phyloP scores from a whole-genome alignment of 2,113 vertebrate genomes.

The Ariopsis seemanni region DNA sequence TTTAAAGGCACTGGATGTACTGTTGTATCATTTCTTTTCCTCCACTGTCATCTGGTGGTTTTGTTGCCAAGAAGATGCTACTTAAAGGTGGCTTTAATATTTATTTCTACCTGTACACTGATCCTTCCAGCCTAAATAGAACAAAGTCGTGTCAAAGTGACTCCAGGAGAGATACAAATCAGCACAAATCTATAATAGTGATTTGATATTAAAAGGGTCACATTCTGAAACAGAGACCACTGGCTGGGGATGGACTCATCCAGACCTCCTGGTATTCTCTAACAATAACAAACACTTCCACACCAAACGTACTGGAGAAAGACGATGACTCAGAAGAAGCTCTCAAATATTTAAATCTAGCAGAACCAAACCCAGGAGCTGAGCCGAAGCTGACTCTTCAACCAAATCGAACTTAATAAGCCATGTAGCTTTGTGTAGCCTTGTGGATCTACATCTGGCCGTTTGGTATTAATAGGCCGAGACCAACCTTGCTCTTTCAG shows the following conservation, averaged over 20 bases:
- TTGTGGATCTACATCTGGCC: not conserved
- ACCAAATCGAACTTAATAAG: conserved; percentile 16
- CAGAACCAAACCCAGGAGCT: not conserved
- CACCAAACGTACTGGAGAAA: not conserved
- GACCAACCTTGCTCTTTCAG: conserved; percentile 1
- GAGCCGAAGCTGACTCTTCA: not conserved
- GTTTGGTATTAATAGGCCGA: conserved; percentile 26
- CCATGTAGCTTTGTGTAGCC: not conserved
- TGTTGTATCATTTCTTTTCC: too few relatives aligned
- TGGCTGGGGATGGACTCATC: too few relatives aligned
- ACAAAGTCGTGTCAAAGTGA: not conserved
- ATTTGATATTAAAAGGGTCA: not conserved
- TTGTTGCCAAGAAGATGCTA: too few relatives aligned
- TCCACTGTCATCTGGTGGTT: too few relatives aligned
- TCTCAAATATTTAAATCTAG: not conserved
- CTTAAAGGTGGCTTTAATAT: not conserved
- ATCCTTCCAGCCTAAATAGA: not conserved
- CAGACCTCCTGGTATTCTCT: not conserved
- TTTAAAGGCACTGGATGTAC: too few relatives aligned
- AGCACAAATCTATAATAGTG: not conserved
- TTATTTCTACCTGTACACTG: not conserved
- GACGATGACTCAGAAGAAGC: not conserved
- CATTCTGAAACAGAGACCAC: not conserved
- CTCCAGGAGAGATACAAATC: not conserved
- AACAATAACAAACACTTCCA: not conserved